Percentiles rank a stretch among this genome's conserved stretches.
Evolutionary conservation across 1,140 invertebrate species (phyloP).

Genomic region (Trachymyrmex cornetzi): DNA sequence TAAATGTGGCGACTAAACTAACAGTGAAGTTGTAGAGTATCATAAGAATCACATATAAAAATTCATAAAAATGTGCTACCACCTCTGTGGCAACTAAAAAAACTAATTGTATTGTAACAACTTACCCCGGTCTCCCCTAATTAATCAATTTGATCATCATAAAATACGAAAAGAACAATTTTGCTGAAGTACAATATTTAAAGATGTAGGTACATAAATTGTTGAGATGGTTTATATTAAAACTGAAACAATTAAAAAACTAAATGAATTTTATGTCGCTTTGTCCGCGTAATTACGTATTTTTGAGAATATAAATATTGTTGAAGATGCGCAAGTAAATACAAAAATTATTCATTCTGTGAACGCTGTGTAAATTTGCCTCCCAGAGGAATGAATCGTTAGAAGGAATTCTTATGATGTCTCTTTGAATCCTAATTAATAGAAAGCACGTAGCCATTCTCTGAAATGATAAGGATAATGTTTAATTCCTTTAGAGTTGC

Average conservation of each 20-base stretch:
- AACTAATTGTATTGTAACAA: too few relatives aligned
- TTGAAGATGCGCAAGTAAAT: neutral
- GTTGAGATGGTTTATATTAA: neutral
- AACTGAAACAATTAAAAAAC: neutral
- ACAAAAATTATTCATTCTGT: conserved; percentile 33
- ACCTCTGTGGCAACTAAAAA: too few relatives aligned
- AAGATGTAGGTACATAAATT: neutral
- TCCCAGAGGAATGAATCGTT: neutral
- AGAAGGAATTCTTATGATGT: neutral
- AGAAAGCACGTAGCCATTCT: neutral
- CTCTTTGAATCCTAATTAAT: conserved; percentile 37
- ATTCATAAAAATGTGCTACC: too few relatives aligned
- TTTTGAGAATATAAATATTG: neutral
- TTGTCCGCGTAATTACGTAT: neutral
- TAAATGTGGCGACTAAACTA: too few relatives aligned
- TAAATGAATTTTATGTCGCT: too few relatives aligned
- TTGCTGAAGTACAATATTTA: neutral
- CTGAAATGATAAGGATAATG: conserved; percentile 10
- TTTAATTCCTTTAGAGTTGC: conserved; percentile 29
- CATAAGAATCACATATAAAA: too few relatives aligned
- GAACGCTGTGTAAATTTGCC: conserved; percentile 8
- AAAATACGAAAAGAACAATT: neutral
- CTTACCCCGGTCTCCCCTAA: neutral
- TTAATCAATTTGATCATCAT: neutral
- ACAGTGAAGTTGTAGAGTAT: too few relatives aligned